phyloP scores from a whole-genome alignment of 2,797 vertebrate genomes.

The Mormyrus hasselquistii region DNA sequence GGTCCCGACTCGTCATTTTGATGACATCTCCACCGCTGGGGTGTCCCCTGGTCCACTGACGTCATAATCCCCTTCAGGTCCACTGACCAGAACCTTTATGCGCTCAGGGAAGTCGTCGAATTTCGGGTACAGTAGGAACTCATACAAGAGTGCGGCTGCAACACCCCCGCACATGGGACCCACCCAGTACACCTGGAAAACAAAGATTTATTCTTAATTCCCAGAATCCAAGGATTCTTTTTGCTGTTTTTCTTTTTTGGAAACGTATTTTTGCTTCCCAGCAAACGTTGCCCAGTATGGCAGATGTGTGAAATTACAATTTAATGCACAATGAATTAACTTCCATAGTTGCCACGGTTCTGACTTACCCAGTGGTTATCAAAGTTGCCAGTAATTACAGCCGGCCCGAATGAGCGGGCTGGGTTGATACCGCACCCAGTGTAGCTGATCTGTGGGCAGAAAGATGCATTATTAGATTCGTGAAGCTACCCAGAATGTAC shows the following conservation, averaged over 20 bases:
- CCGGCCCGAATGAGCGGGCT: constrained; percentile 89
- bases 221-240: not conserved
- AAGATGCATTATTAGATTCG: not conserved
- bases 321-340: not conserved
- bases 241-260: not conserved
- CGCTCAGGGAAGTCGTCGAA: constrained; percentile 77
- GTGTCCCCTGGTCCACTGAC: constrained; percentile 74
- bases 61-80: constrained; percentile 84
- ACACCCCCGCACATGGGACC: constrained; percentile 87
- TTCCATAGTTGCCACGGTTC: not conserved
- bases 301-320: not conserved
- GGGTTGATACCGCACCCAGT: constrained; percentile 96
- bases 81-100: constrained; percentile 82
- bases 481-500: not conserved
- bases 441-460: constrained; percentile 78
- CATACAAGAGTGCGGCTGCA: constrained; percentile 80
- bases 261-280: not conserved
- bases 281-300: not conserved
- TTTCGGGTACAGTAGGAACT: constrained; percentile 85
- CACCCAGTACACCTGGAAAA: constrained; percentile 87
- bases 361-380: constrained; percentile 83
- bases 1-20: constrained; percentile 66
- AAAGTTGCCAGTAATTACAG: constrained; percentile 73
- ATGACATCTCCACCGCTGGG: constrained; percentile 81
- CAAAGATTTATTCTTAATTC: not conserved